Evolutionary conservation across 1,140 invertebrate species (phyloP).

Genomic region (Bacillus rossius): DNA sequence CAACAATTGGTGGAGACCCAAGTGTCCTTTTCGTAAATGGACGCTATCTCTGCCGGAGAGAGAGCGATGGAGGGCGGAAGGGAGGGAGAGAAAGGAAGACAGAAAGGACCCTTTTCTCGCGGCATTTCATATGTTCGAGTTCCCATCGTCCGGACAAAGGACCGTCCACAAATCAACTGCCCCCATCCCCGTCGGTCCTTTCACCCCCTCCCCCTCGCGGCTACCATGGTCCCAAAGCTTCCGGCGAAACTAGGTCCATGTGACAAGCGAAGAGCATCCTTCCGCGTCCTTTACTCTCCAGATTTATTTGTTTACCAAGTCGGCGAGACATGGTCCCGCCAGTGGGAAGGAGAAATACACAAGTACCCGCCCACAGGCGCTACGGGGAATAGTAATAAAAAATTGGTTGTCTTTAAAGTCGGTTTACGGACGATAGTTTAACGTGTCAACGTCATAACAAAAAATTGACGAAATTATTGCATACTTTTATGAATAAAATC

Average conservation of each 20-base stretch:
- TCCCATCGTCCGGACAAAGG: constrained; percentile 32
- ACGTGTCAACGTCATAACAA: no score
- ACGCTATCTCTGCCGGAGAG: constrained; percentile 15
- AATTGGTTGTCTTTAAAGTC: no score
- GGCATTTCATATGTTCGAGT: constrained; percentile 25
- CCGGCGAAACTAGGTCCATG: not conserved
- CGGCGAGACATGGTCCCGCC: no score
- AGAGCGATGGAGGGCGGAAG: constrained; percentile 12
- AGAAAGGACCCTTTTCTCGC: constrained; percentile 40
- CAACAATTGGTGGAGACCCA: not conserved
- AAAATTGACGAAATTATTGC: no score
- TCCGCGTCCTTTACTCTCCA: no score
- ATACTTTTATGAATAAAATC: no score
- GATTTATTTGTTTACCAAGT: no score
- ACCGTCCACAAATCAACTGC: constrained; percentile 46
- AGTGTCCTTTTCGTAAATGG: constrained; percentile 1
- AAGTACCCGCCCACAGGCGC: no score
- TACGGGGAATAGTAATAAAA: no score
- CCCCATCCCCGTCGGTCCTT: constrained; percentile 35
- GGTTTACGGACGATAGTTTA: no score
- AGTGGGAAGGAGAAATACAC: no score
- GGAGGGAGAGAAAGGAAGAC: constrained; percentile 2
- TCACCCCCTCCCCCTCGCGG: not conserved
- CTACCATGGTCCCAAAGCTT: not conserved
- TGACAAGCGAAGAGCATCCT: not conserved